phyloP scores from a whole-genome alignment of 2,113 vertebrate species.

The Cygnus buccinator region DNA sequence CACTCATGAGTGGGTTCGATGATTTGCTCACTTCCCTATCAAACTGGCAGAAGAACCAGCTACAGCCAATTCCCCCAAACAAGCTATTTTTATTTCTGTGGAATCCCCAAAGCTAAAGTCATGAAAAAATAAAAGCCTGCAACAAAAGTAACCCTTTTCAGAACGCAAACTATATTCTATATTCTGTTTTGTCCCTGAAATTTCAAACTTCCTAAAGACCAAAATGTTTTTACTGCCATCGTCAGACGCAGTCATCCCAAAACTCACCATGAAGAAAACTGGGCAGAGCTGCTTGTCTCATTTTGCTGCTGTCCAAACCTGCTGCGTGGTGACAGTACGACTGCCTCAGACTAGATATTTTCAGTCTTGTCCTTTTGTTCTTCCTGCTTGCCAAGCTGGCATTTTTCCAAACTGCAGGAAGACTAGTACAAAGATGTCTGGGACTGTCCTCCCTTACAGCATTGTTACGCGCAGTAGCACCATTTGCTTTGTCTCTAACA shows the following conservation, averaged over 20 bases:
- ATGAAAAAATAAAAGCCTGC: background rate
- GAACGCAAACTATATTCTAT: background rate
- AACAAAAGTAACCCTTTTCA: background rate
- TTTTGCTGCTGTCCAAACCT: conserved; percentile 60
- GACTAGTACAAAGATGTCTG: conserved; percentile 10
- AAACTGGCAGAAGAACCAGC: background rate
- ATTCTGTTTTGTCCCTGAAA: background rate
- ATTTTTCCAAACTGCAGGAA: conserved; percentile 32
- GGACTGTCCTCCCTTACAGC: background rate
- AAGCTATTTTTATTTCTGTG: background rate
- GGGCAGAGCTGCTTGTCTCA: conserved; percentile 8
- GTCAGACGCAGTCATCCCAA: conserved; percentile 6
- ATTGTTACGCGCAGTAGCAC: background rate
- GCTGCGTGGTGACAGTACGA: conserved; percentile 33
- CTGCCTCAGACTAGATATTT: conserved; percentile 41
- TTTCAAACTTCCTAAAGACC: conserved; percentile 45
- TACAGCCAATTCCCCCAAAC: background rate
- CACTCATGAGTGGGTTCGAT: background rate
- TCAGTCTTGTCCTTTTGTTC: conserved; percentile 62
- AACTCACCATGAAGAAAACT: background rate
- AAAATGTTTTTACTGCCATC: conserved; percentile 54
- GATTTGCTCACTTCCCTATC: background rate
- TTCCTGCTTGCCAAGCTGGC: conserved; percentile 47
- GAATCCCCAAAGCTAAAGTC: background rate
- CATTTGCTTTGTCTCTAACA: background rate